phyloP scores from a whole-genome alignment of 2,888 invertebrate species.

The Xestia sexstrigata region DNA sequence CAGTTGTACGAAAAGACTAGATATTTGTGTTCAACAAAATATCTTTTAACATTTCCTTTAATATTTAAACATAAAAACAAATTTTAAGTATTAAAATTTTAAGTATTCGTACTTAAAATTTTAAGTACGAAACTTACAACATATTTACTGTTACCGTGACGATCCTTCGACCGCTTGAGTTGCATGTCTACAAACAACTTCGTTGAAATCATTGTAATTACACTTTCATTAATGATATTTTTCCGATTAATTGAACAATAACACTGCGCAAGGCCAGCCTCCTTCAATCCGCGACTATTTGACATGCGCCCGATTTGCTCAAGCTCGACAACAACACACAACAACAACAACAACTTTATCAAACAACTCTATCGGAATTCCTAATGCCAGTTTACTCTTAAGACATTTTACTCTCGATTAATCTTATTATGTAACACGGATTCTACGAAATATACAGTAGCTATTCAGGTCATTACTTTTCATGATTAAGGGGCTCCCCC shows the following conservation, averaged over 20 bases:
- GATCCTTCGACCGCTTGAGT: slow-evolving; percentile 16
- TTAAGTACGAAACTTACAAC: not conserved
- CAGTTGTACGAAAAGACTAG: not conserved
- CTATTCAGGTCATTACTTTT: slow-evolving; percentile 54
- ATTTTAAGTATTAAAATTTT: too few species aligned
- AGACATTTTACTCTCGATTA: slow-evolving; percentile 61
- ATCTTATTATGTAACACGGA: slow-evolving; percentile 51
- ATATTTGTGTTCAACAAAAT: slow-evolving; percentile 9
- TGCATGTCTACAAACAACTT: slow-evolving; percentile 40
- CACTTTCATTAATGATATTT: slow-evolving; percentile 54
- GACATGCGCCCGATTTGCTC: slow-evolving; percentile 50
- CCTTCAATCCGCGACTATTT: slow-evolving; percentile 44
- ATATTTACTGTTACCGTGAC: slow-evolving; percentile 5
- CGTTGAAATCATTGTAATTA: slow-evolving; percentile 50
- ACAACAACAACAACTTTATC: too few species aligned
- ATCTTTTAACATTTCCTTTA: not conserved
- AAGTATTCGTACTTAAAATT: too few species aligned
- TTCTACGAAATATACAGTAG: slow-evolving; percentile 33
- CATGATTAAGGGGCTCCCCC: too few species aligned
- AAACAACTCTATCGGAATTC: slow-evolving; percentile 70
- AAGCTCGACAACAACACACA: too few species aligned
- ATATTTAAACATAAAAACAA: not conserved
- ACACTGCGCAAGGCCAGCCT: slow-evolving; percentile 37
- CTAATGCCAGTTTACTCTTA: slow-evolving; percentile 62
- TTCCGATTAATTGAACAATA: slow-evolving; percentile 57